A percentile compares a stretch with the other conserved stretches of the same genome.
Conservation (phyloP, 2,797 vertebrate genomes). For the Cirrhinus molitorella region DNA sequence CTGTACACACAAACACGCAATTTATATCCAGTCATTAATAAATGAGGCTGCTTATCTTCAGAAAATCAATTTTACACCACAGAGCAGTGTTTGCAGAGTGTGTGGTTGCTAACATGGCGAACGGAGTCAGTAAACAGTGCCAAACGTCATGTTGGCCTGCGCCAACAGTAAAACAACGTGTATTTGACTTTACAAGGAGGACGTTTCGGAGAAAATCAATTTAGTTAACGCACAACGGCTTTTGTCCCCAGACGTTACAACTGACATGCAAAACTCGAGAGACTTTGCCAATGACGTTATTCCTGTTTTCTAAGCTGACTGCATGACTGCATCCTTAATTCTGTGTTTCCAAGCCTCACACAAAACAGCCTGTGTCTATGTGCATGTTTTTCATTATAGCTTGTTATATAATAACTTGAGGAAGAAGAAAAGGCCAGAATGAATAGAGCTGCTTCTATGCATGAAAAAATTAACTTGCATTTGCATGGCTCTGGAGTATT, state of each 20-base stretch:
- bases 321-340: slow-evolving; percentile 11
- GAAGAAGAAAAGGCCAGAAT: slow-evolving; percentile 13
- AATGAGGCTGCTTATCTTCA: background rate
- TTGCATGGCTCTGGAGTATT: background rate
- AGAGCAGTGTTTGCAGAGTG: background rate
- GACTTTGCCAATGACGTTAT: background rate
- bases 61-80: background rate
- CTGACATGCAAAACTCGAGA: slow-evolving; percentile 37
- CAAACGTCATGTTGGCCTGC: slow-evolving; percentile 12
- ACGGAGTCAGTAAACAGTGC: background rate
- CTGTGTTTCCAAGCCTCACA: slow-evolving; percentile 43
- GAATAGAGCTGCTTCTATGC: background rate
- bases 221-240: slow-evolving; percentile 2
- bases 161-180: background rate
- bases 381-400: slow-evolving; percentile 50
- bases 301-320: slow-evolving; percentile 9
- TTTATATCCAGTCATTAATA: background rate
- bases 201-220: background rate
- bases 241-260: slow-evolving; percentile 34
- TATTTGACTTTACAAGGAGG: background rate
- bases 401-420: slow-evolving; percentile 29
- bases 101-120: background rate
- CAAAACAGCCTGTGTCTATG: slow-evolving; percentile 40
- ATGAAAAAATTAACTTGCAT: background rate
- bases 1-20: background rate